Evolutionary conservation across 2,888 invertebrate species (phyloP).

Genomic region (Anthoptus insignis): DNA sequence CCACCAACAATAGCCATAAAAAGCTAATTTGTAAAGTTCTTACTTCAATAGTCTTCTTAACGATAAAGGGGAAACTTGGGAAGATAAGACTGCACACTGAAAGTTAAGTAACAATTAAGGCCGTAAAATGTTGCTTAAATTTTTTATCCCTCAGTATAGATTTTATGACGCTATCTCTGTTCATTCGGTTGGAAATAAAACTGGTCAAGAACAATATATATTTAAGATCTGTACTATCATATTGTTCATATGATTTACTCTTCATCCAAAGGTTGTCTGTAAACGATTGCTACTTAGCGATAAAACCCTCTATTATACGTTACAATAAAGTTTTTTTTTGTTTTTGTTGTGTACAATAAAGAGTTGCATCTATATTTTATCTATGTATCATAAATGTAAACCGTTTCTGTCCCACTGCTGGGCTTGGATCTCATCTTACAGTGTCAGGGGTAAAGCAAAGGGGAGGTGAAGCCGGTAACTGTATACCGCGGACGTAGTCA

Average conservation of each 20-base stretch:
- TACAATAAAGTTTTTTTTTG: too few species aligned
- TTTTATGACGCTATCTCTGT: slow-evolving; percentile 32
- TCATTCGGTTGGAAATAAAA: slow-evolving; percentile 19
- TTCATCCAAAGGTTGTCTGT: neutral
- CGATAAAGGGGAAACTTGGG: slow-evolving; percentile 33
- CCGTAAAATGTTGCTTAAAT: slow-evolving; percentile 24
- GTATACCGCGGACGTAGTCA: too few species aligned
- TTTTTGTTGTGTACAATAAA: too few species aligned
- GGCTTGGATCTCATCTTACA: too few species aligned
- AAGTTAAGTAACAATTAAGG: slow-evolving; percentile 29
- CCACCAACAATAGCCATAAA: slow-evolving; percentile 31
- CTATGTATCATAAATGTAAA: too few species aligned
- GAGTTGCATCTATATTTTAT: too few species aligned
- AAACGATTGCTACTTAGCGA: too few species aligned
- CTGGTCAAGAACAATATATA: neutral
- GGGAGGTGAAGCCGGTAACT: too few species aligned
- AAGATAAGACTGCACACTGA: slow-evolving; percentile 38
- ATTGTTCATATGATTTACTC: too few species aligned
- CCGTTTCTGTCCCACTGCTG: too few species aligned
- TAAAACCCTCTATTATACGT: too few species aligned
- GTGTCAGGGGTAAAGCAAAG: too few species aligned
- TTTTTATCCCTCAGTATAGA: slow-evolving; percentile 28
- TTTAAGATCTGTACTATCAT: neutral
- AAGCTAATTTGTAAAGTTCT: slow-evolving; percentile 35
- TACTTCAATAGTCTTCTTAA: slow-evolving; percentile 26